Base-by-base conservation (phyloP, 2,888 invertebrate genomes). In the Bhutanitis thaidina region DNA sequence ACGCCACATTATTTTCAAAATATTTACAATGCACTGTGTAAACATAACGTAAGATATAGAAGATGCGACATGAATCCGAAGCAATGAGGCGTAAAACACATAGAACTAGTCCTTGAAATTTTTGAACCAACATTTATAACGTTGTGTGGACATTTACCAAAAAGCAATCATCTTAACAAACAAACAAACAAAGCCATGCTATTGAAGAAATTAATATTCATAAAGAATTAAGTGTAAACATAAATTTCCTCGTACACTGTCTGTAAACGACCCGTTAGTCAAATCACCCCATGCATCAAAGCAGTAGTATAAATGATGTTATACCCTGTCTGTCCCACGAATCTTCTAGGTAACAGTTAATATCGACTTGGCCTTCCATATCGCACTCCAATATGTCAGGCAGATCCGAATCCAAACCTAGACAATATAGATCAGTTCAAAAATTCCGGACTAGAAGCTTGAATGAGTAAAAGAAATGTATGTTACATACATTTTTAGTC, bases 311-410 rank as follows among this genome's bases (percentile, higher is more conserved):
- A 61, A 61, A 69, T 62, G 65, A 69, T 69, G 58, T 65, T 27
- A 74, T 88, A 87, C 88, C 81, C 91, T 90, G 72, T 81, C 77
- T 67, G 76, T 86, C 64, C 91, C 91, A 77, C 70, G 90, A 81
- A 79, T 91, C 77, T 77, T 92, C 86, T 80, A 90, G 74, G 87
- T 88, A 80, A 89, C 90, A 81, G 86, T 89, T 77, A 90, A 87
- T 68, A 86, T 86, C 71, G 79, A 79, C 78, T 78, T 80, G 72
- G 80, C 81, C 71, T 84, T 89, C 77, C 77, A 86, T 65, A 83
- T 90, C 89, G 71, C 79, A 75, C 77, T 87, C 87, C 84, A 79
- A 64, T 71, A 85, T 81, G 74, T 86, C 86, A 58, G 84, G 80
- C 69, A 82, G 73, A 65, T 88, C 84, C 61, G 74, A 78, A 71